Base-by-base conservation (phyloP, 2,888 invertebrate species). In the Furcula furcula region DNA sequence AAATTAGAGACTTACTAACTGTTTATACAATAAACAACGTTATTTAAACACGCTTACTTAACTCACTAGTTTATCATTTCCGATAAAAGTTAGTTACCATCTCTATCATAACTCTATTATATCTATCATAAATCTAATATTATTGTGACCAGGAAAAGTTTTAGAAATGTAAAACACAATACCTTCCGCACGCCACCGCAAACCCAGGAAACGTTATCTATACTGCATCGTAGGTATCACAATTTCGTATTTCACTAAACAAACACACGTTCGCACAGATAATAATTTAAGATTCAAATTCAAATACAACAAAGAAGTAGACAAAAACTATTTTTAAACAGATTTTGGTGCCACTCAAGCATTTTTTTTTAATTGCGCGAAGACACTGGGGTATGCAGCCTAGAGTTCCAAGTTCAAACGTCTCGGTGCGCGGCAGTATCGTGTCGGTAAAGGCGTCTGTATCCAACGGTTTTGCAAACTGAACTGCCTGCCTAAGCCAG, bases 151-250 rank as follows among this genome's bases (percentile, higher is more conserved):
- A 36, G 15, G 34, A 33, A 36, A 33, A 21, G 12, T 44, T 26
- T 50, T 40, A 28, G 27, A 28, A 32, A 51, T 32, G 44, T 35
- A 60, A 72, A 73, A 70, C 69, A 73, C 55, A 56, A 55, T 46
- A 65, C 47, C 50, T 47, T 65, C 65, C 66, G 48, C 67, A 67
- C 71, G 56, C 67, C 64, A 78, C 82, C 79, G 60, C 83, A 78
- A 72, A 72, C 69, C 72, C 45, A 68, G 66, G 72, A 74, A 76
- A 76, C 66, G 63, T 73, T 75, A 79, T 78, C 74, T 67, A 52
- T 65, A 72, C 76, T 67, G 65, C 72, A 76, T 66, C 65, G 48
- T 40, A 59, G 65, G 60, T 73, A 76, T 66, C 73, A 70, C 72
- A 49, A 58, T 55, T 63, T 58, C 51, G 48, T 62, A 60, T 50